phyloP scores from a whole-genome alignment of 2,113 vertebrate genomes.

The Chaetops frenatus region DNA sequence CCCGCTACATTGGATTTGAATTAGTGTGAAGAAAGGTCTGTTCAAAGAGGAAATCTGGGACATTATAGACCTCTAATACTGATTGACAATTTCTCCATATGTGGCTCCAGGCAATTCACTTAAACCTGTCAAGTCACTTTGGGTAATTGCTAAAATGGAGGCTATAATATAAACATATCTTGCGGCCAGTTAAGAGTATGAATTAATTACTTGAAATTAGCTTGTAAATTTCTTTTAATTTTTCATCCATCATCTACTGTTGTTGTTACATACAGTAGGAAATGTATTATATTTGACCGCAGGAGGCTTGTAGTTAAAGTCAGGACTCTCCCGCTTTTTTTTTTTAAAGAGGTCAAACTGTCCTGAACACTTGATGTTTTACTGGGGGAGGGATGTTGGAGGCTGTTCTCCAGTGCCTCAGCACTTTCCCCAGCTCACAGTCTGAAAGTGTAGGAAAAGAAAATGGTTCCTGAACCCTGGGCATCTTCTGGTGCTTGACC shows the following conservation, averaged over 20 bases:
- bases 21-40: neutral
- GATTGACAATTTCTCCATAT: constrained; percentile 12
- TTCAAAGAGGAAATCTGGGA: neutral
- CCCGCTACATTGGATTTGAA: neutral
- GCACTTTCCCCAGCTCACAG: neutral
- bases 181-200: neutral
- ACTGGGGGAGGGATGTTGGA: neutral
- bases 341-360: neutral
- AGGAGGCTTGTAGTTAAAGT: neutral
- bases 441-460: neutral
- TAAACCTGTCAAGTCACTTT: constrained; percentile 26
- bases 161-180: neutral
- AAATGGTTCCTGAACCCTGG: neutral
- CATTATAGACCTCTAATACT: neutral
- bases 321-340: neutral
- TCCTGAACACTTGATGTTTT: neutral
- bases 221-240: neutral
- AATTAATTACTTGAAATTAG: constrained; percentile 14
- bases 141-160: neutral
- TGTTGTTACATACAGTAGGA: neutral
- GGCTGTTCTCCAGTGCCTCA: neutral
- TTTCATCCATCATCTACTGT: neutral
- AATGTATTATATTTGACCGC: neutral
- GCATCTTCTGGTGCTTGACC: neutral
- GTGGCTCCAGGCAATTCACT: neutral